Evolutionary conservation across 2,888 invertebrate species (phyloP), one percentile per base, ranked within the genome.

Genomic region (Copidosoma aretas): DNA sequence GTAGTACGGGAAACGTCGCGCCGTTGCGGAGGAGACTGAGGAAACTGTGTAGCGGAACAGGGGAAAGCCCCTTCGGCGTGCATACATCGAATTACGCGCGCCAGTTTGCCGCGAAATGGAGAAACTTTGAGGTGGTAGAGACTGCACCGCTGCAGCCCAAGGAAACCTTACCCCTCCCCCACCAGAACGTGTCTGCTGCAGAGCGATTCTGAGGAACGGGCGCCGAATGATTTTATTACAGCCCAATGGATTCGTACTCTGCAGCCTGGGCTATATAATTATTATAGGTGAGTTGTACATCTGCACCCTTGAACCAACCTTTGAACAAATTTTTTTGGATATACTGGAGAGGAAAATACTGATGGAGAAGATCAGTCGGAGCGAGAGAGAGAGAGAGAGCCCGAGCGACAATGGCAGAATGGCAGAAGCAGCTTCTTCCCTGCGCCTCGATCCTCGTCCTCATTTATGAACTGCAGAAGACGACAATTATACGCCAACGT

Each of bases 51-150:
- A 43, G 43, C 21, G 43, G 19, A 41, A 41, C 14, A 14, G 41
- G 58, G 21, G 21, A 41, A 19, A 58, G 17, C 39, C 32, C 56
- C 5, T 22, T 51, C 62, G 61, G 61, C 73, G 74, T 73, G 25
- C 52, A 75, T 73, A 77, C 79, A 75, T 78, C 77, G 75, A 78
- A 80, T 80, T 80, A 79, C 77, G 75, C 73, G 79, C 77, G 76
- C 79, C 78, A 80, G 77, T 80, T 79, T 80, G 77, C 79, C 71
- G 75, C 76, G 75, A 78, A 80, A 81, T 80, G 76, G 77, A 65
- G 75, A 75, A 79, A 77, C 76, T 78, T 76, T 70, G 70, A 60
- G 65, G 59, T 32, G 32, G 32, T 32, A 8, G 32, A n/a, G n/a
- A n/a, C n/a, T n/a, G n/a, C n/a, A n/a, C n/a, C n/a, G n/a, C n/a